A percentile compares a stretch with the other conserved stretches of the same genome.
These are phyloP conservation scores for Neomorphus geoffroyi DNA, from an alignment of 2,797 vertebrate species.

Conservation along the genomic window DNA sequence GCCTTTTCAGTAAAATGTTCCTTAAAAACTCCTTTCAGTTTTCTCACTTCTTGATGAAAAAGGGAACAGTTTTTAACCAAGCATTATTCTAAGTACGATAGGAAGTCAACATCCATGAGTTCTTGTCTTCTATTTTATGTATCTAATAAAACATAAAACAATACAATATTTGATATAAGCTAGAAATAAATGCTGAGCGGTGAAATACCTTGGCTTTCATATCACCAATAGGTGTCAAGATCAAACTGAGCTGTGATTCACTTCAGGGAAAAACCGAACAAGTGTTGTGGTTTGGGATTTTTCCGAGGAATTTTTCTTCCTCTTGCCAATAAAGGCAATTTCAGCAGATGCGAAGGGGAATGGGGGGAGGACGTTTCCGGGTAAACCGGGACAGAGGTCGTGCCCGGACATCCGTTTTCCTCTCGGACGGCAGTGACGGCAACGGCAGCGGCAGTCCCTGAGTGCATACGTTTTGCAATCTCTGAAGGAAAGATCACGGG, in stretches of 20 bases:
- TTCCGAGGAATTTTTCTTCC: too few relatives aligned
- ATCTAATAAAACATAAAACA: neutral
- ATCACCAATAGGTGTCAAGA: neutral
- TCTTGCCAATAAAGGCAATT: too few relatives aligned
- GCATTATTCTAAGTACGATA: neutral
- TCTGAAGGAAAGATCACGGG: too few relatives aligned
- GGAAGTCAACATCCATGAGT: neutral
- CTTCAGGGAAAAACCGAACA: neutral
- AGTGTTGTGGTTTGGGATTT: too few relatives aligned
- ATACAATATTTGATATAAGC: neutral
- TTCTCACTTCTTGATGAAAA: neutral
- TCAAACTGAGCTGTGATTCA: constrained; percentile 2
- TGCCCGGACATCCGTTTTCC: too few relatives aligned
- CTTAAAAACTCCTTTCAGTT: neutral
- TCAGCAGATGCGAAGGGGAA: too few relatives aligned
- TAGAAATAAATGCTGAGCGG: neutral
- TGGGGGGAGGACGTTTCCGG: too few relatives aligned
- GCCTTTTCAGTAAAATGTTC: neutral
- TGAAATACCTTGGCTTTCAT: neutral
- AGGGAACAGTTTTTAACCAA: neutral
- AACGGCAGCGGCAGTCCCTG: too few relatives aligned
- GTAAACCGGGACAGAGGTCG: too few relatives aligned
- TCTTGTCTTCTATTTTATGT: neutral
- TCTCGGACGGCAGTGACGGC: too few relatives aligned
- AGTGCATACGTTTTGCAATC: too few relatives aligned